Base-by-base conservation (phyloP, 2,888 invertebrate species). In the Caenorhabditis plicata region DNA sequence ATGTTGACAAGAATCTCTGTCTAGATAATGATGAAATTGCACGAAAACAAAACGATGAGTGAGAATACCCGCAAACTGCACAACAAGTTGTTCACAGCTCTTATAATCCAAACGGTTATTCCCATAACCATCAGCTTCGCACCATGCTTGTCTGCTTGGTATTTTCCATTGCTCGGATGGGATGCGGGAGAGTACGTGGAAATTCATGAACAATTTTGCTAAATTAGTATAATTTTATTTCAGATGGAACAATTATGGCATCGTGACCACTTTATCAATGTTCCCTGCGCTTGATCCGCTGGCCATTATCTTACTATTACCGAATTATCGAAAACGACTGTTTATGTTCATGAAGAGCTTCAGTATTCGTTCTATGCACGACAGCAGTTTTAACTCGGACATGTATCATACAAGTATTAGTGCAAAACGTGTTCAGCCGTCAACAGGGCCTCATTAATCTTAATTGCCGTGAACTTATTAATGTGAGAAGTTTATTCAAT, bases 231-330 rank as follows among this genome's bases (percentile, higher is more conserved):
- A 32, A 38, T 25, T 44, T 39, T 4, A 4, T 4, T 40, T 3
- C n/a, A 3, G 3, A 40, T n/a, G 17, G 23, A 26, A 25, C 11
- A 25, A 3, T 5, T 11, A 4, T 11, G 15, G 5, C 17, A 7
- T 4, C 15, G 26, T 9, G 4, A 3, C n/a, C 13, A 25, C 58
- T 1, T 17, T 58, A 13, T 58, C 58, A 4, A 52, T 52, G 2
- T 58, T 58, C 17, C 58, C 58, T 1, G 45, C 53, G n/a, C 20
- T 58, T 15, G 58, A 58, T 19, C 58, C 58, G 11, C 23, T 58
- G 19, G 58, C 58, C 1, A 52, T 58, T 22, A 52, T 58, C 4
- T 1, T 58, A 5, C 26, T 52, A 26, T 23, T 58, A 3, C 58
- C 58, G 3, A 52, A 48, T 35, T 58, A 52, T 20, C 52, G 58